These are phyloP conservation scores for Desmodus rotundus DNA, from an alignment of 2,113 vertebrate genomes.

Conservation along the genomic window DNA sequence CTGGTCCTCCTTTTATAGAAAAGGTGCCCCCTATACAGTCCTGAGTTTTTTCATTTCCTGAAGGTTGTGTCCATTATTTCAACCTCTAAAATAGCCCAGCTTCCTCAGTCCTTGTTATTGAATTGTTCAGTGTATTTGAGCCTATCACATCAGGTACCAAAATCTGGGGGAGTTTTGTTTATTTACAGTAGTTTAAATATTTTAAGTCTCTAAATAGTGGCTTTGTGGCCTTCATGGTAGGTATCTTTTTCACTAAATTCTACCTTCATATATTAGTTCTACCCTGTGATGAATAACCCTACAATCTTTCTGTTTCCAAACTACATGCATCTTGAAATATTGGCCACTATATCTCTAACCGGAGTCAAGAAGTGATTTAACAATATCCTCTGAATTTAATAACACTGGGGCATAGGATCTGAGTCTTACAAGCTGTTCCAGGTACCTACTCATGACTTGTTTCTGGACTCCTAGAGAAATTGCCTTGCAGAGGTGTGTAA, in stretches of 20 bases:
- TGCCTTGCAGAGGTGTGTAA: not conserved
- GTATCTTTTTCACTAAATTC: not conserved
- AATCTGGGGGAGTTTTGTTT: not conserved
- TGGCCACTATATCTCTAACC: not conserved
- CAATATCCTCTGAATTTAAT: not conserved
- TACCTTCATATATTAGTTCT: not conserved
- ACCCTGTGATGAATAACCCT: not conserved
- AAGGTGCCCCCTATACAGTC: not conserved
- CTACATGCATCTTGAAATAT: not conserved
- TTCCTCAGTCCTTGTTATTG: not conserved
- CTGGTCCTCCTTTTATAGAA: not conserved
- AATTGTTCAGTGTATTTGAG: not conserved
- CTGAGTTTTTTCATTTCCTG: not conserved
- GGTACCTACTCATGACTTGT: not conserved
- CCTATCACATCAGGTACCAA: not conserved
- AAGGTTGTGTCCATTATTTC: not conserved
- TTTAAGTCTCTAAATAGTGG: not conserved
- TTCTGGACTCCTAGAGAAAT: not conserved
- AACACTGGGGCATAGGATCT: not conserved
- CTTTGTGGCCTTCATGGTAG: not conserved
- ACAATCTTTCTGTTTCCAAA: not conserved
- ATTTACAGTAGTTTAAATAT: not conserved
- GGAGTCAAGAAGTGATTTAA: not conserved
- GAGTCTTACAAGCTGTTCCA: not conserved
- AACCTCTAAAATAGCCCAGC: not conserved